A percentile compares a stretch with the other conserved stretches of the same genome.
These are phyloP conservation scores for Tetragonula clypearis DNA, from an alignment of 1,140 invertebrate species.

Conservation along the genomic window DNA sequence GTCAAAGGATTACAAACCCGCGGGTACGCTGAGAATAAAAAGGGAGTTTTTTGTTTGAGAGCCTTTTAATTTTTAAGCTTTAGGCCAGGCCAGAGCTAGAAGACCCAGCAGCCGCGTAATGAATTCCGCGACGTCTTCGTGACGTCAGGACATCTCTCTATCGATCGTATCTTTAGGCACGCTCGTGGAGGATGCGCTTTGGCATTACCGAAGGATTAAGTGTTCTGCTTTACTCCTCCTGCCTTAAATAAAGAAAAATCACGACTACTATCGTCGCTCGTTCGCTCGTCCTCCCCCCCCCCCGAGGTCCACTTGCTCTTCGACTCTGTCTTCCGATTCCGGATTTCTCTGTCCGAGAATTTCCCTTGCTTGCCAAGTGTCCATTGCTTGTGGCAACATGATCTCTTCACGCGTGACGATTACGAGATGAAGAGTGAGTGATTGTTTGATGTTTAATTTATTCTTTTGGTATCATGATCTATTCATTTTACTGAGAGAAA, in stretches of 20 bases:
- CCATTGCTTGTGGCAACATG: background rate
- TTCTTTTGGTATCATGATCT: too few species aligned
- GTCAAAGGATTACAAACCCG: conserved; percentile 61
- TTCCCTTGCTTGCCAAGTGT: background rate
- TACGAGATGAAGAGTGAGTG: background rate
- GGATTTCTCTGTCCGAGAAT: background rate
- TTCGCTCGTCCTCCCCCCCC: too few species aligned
- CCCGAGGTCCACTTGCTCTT: background rate
- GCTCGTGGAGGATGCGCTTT: conserved; percentile 68
- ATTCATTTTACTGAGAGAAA: too few species aligned
- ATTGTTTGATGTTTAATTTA: too few species aligned
- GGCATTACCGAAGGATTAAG: conserved; percentile 70
- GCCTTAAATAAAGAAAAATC: conserved; percentile 59
- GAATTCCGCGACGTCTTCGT: conserved; percentile 72
- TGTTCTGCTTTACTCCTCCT: conserved; percentile 47
- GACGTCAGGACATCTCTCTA: conserved; percentile 71
- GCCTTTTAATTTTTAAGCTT: conserved; percentile 79
- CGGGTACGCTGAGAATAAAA: conserved; percentile 59
- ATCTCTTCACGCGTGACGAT: too few species aligned
- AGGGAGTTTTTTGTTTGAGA: conserved; percentile 73
- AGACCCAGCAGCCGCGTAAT: conserved; percentile 67
- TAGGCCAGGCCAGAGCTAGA: conserved; percentile 49
- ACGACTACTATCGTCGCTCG: conserved; percentile 1
- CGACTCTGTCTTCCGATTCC: too few species aligned
- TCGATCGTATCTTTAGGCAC: conserved; percentile 70